Conservation (phyloP, 2,113 vertebrate genomes). For the cattle (Bos taurus) region ARS-UCD2.0 NC_037328.1:51663001-51663500, state of each 20-base stretch:
- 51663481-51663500: not conserved
- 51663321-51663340: not conserved
- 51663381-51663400: not conserved
- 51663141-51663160: not conserved
- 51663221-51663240: not conserved
- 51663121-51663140: constrained; percentile 17
- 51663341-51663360: not conserved
- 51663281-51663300: constrained; percentile 26
- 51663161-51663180: not conserved
- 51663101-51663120: not conserved
- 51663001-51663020: not conserved
- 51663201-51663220: not conserved
- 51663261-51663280: not conserved
- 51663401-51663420: not conserved
- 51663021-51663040: not conserved
- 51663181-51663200: not conserved
- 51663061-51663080: not conserved
- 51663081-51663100: not conserved
- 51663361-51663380: not conserved
- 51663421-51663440: not conserved
- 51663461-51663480: not conserved
- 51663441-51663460: not conserved
- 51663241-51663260: not conserved
- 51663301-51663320: not conserved
- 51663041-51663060: not conserved